Evolutionary conservation across 2,797 vertebrate genomes (phyloP), one percentile per base, ranked within the genome.

Genomic region (Strix occidentalis): DNA sequence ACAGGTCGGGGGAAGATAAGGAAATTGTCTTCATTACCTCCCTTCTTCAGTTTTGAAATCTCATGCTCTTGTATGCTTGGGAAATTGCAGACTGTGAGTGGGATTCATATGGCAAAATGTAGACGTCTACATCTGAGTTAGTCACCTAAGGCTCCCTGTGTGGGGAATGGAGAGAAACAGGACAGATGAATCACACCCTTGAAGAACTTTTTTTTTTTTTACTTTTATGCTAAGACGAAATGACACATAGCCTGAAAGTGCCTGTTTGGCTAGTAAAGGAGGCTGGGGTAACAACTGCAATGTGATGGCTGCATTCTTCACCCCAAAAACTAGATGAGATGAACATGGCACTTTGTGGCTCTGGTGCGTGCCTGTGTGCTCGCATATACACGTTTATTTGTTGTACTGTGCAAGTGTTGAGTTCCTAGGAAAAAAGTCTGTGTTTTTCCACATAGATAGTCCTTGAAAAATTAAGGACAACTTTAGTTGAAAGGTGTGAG

Each of bases 61-160:
- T 87, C 65, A 64, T 91, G 82, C 41, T 91, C 57, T 92, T 93
- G 48, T 76, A 64, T 54, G 8, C 82, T 83, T 1, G 13, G 74
- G 87, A 87, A 92, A 91, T 88, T 94, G 68, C 95, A 97, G 96
- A 91, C 92, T 95, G 95, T 97, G 96, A 96, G 96, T 96, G 95
- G 96, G 96, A 94, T 91, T 96, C 65, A 18, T 57, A 68, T 85
- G 61, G 95, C 79, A 84, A 96, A 95, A 94, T 87, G 94, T 91
- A 95, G 95, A 95, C 29, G 82, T 96, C 91, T 89, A 95, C 76
- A 68, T 95, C 79, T 89, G 92, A 94, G 92, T 96, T 96, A 96
- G 92, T 96, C 95, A 96, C 94, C 60, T 84, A 94, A 95, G 72
- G 71, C 75, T 95, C 90, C 45, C 84, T 89, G 61, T 87, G 92